Base-by-base conservation (phyloP, 2,888 invertebrate genomes). In the Acronicta leporina region DNA sequence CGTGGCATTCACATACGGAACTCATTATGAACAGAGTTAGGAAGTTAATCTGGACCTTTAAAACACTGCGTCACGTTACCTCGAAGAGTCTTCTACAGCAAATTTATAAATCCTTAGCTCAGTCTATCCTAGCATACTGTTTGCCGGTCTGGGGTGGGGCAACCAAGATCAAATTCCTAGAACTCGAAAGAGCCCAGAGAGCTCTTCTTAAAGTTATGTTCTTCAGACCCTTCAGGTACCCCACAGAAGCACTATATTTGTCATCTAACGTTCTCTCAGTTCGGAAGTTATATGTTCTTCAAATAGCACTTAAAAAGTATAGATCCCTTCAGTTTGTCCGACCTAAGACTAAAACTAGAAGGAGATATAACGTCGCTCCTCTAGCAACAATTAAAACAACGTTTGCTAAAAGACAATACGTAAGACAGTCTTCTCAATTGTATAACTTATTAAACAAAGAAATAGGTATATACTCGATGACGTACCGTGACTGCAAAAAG, bases 91-190 rank as follows among this genome's bases (percentile, higher is more conserved):
- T 59, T 7, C 13, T 59, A 38, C 47, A 11, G 1, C 15, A 48
- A 38, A 48, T 59, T 1, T 52, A 59, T 14, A 13, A 48, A 11
- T 46, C 58, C 1, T 41, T 58, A 13, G 51, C 33, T 2, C 58
- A 58, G 16, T 51, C 58, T 7, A 42, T 58, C 11, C 13, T 51
- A n/a, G 46, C 5, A 1, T 58, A 58, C 25, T 58, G 58, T 10
- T 33, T 58, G 13, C 46, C 58, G 1, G 20, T 46, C 0, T 58
- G 58, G 58, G 58, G 58, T 5, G 58, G 58, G 2, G 42, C 58
- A 8, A 35, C 48, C 11, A 48, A 56, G 20, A 48, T 35, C 1
- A 48, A 48, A 14, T 56, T 56, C n/a, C 11, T 56, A 15, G 46
- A 46, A 5, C 40, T 30, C 0, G 44, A 27, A 4, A 14, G 38